These are phyloP conservation scores for Pollicipes pollicipes DNA, from an alignment of 1,140 invertebrate species.

Conservation along the genomic window DNA sequence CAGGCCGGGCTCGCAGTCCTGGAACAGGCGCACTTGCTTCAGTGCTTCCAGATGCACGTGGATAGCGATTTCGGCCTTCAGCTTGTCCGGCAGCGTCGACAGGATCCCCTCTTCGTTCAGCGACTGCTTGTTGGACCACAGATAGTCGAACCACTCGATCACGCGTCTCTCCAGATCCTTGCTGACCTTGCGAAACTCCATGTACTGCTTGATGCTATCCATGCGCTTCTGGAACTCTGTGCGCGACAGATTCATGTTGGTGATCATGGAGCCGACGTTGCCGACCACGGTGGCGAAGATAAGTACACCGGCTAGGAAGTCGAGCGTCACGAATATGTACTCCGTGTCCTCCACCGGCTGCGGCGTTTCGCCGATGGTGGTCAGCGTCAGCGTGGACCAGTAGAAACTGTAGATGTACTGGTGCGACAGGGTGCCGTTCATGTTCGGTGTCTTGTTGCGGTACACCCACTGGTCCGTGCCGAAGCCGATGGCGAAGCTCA, in stretches of 20 bases:
- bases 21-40: slow-evolving; percentile 69
- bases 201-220: slow-evolving; percentile 92
- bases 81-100: slow-evolving; percentile 71
- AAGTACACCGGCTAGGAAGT: slow-evolving; percentile 52
- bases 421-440: slow-evolving; percentile 47
- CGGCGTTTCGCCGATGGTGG: slow-evolving; percentile 70
- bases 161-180: slow-evolving; percentile 73
- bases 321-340: slow-evolving; percentile 71
- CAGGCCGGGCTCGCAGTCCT: slow-evolving; percentile 85
- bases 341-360: slow-evolving; percentile 69
- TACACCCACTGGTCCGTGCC: slow-evolving; percentile 75
- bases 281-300: slow-evolving; percentile 24
- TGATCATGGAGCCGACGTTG: slow-evolving; percentile 90
- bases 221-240: slow-evolving; percentile 89
- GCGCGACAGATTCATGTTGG: slow-evolving; percentile 85
- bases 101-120: slow-evolving; percentile 66
- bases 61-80: slow-evolving; percentile 91
- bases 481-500: slow-evolving; percentile 78
- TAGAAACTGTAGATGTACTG: slow-evolving; percentile 83
- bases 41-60: slow-evolving; percentile 86
- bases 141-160: slow-evolving; percentile 93
- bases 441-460: slow-evolving; percentile 27
- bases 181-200: slow-evolving; percentile 70
- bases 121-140: slow-evolving; percentile 85
- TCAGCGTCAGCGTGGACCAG: slow-evolving; percentile 87